Evolutionary conservation across 2,888 invertebrate species (phyloP).

Genomic region (Lepidocyrtinus sp.): DNA sequence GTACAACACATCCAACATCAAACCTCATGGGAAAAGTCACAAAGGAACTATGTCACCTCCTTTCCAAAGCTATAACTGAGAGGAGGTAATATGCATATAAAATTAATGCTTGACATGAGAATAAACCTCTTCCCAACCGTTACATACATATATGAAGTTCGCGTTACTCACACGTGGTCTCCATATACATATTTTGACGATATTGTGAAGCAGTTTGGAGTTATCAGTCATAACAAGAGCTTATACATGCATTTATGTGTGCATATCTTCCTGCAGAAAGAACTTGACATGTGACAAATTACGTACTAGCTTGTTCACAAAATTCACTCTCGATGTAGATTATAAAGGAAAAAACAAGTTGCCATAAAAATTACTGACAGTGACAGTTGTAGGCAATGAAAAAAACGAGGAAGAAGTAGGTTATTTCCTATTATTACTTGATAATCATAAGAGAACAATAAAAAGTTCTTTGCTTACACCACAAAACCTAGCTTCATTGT

Average conservation of each 20-base stretch:
- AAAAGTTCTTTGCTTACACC: background rate
- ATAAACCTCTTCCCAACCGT: background rate
- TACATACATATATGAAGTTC: too few species aligned
- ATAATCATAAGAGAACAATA: background rate
- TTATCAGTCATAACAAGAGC: background rate
- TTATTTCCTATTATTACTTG: constrained; percentile 29
- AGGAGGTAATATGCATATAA: background rate
- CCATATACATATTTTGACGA: background rate
- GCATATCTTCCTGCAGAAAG: too few species aligned
- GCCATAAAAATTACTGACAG: background rate
- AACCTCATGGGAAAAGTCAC: background rate
- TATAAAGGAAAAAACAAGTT: too few species aligned
- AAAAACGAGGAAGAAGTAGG: constrained; percentile 34
- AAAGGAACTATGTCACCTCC: background rate
- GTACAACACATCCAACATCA: background rate
- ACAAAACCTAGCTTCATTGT: background rate
- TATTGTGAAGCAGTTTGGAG: background rate
- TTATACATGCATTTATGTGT: background rate
- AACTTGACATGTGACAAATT: constrained; percentile 32
- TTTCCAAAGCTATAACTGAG: background rate
- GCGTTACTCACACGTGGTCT: constrained; percentile 2
- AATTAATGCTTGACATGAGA: background rate
- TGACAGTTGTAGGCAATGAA: constrained; percentile 10
- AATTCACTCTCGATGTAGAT: background rate
- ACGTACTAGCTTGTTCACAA: constrained; percentile 1